Conservation (phyloP, 2,113 vertebrate species). For the Bothrops jararaca region DNA sequence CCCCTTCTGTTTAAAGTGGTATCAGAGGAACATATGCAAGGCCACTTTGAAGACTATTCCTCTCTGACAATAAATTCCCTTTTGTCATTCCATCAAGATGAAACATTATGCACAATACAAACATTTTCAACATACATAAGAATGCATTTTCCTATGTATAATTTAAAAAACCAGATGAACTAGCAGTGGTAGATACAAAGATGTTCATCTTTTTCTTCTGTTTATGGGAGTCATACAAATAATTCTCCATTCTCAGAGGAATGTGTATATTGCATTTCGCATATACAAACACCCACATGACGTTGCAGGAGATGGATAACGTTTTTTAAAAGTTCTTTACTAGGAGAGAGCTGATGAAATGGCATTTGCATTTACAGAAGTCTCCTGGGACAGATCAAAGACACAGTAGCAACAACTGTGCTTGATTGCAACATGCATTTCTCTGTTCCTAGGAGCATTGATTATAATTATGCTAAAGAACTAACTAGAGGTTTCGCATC, state of each 20-base stretch:
- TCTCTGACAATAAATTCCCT: background rate
- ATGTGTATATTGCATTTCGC: background rate
- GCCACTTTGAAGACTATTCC: background rate
- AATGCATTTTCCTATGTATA: too few relatives aligned
- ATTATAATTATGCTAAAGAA: conserved; percentile 14
- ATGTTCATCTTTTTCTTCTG: background rate
- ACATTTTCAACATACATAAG: background rate
- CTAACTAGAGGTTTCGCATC: background rate
- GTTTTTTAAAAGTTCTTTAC: background rate
- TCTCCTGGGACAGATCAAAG: background rate
- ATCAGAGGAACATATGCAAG: background rate
- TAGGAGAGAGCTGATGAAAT: conserved; percentile 64
- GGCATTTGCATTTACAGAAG: background rate
- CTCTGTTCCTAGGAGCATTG: conserved; percentile 30
- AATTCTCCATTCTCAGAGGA: background rate
- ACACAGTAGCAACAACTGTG: conserved; percentile 51
- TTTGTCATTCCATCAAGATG: background rate
- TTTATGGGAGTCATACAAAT: background rate
- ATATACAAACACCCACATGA: background rate
- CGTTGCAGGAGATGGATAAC: background rate
- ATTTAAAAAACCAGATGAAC: background rate
- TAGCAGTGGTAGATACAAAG: background rate
- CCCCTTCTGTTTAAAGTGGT: background rate
- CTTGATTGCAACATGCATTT: conserved; percentile 62
- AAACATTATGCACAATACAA: background rate